A percentile compares a stretch with the other conserved stretches of the same genome.
Conservation (phyloP, 1,140 invertebrate species). For the Probaryconus sp. region DNA sequence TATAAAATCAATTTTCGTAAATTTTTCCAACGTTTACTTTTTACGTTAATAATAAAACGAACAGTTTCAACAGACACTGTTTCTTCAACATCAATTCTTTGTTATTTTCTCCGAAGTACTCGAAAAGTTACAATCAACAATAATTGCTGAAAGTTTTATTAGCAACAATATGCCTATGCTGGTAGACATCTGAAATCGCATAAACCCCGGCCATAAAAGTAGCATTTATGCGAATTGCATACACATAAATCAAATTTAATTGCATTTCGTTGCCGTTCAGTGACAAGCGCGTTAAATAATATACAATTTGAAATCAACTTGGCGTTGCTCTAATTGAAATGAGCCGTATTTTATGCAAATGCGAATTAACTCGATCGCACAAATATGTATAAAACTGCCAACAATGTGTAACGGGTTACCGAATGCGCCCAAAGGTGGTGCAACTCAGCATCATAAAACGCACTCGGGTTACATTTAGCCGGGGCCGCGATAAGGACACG, state of each 20-base stretch:
- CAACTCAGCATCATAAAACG: slow-evolving; percentile 26
- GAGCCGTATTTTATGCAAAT: slow-evolving; percentile 11
- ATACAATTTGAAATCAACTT: slow-evolving; percentile 17
- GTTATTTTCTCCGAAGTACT: no score
- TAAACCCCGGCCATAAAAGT: no score
- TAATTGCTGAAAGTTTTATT: no score
- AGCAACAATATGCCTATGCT: no score
- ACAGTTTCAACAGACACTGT: no score
- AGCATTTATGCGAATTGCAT: background rate
- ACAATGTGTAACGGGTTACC: background rate
- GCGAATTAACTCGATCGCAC: slow-evolving; percentile 12
- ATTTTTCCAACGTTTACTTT: no score
- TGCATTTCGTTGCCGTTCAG: slow-evolving; percentile 2
- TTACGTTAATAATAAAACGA: no score
- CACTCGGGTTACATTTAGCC: slow-evolving; percentile 8
- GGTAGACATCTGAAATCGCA: no score
- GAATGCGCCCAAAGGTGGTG: background rate
- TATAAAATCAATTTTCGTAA: no score
- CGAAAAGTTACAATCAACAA: no score
- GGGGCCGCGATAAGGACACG: slow-evolving; percentile 21
- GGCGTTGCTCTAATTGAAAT: slow-evolving; percentile 12
- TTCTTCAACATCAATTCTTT: no score
- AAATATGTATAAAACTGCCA: slow-evolving; percentile 7
- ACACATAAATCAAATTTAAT: slow-evolving; percentile 22
- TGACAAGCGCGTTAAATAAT: slow-evolving; percentile 4